phyloP scores from a whole-genome alignment of 2,888 invertebrate species.

The Drosophila macrospina region DNA sequence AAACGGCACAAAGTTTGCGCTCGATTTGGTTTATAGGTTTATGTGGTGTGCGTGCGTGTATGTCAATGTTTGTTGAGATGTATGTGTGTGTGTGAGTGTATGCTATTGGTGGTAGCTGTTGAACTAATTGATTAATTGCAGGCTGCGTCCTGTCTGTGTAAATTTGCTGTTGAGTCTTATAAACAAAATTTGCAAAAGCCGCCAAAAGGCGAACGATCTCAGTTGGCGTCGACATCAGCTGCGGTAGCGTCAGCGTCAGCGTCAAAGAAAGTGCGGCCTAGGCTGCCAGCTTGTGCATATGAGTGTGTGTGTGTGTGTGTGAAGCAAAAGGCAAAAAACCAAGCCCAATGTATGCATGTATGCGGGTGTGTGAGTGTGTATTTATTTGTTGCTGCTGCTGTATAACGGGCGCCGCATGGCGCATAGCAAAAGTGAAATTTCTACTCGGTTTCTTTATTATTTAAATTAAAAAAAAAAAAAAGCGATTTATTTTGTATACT shows the following conservation, averaged over 20 bases:
- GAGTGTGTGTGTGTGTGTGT: conserved; percentile 23
- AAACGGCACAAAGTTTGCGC: conserved; percentile 47
- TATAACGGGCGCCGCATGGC: conserved; percentile 54
- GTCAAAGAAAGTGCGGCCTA: conserved; percentile 67
- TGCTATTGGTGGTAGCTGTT: conserved; percentile 16
- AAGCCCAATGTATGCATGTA: conserved; percentile 34
- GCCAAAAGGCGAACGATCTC: conserved; percentile 64
- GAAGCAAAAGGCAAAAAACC: conserved; percentile 56
- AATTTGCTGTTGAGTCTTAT: conserved; percentile 26
- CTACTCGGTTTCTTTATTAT: conserved; percentile 56
- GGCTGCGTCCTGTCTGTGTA: conserved; percentile 26
- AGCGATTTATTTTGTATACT: conserved; percentile 23
- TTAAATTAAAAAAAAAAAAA: conserved; percentile 48
- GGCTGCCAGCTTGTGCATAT: conserved; percentile 15
- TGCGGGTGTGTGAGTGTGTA: conserved; percentile 24
- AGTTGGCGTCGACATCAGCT: conserved; percentile 24
- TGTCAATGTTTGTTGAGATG: conserved; percentile 13
- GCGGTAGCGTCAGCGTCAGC: conserved; percentile 31
- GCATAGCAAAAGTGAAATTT: conserved; percentile 75
- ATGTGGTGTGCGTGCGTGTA: conserved; percentile 19
- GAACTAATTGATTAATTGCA: conserved; percentile 51
- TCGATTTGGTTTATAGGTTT: conserved; percentile 36
- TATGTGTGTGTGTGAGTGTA: conserved; percentile 16
- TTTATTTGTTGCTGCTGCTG: conserved; percentile 39
- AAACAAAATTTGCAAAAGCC: conserved; percentile 63